These are phyloP conservation scores for Psophia crepitans DNA, from an alignment of 2,113 vertebrate genomes.

Conservation along the genomic window DNA sequence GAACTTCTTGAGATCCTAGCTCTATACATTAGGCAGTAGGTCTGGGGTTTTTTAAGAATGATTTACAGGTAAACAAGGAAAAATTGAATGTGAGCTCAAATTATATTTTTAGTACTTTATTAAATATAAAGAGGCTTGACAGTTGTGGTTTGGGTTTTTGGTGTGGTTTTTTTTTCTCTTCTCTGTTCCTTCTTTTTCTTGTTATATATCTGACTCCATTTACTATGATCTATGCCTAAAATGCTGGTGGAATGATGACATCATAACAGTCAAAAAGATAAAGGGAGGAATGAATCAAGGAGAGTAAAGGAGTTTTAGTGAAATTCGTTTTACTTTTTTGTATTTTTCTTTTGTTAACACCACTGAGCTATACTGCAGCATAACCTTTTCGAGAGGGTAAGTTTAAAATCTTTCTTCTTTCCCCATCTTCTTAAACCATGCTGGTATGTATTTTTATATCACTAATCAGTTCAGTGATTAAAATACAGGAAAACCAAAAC, in stretches of 20 bases:
- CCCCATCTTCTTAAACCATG: neutral
- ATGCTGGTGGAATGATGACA: conserved; percentile 22
- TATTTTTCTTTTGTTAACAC: conserved; percentile 15
- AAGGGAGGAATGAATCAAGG: conserved; percentile 22
- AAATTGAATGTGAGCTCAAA: neutral
- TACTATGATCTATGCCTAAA: conserved; percentile 16
- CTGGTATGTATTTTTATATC: neutral
- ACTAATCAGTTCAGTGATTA: conserved; percentile 4
- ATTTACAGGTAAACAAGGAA: neutral
- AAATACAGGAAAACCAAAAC: conserved; percentile 3
- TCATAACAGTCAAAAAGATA: conserved; percentile 35
- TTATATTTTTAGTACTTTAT: neutral
- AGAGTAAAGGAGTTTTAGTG: neutral
- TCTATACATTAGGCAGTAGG: neutral
- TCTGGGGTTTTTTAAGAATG: neutral
- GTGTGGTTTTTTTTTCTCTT: accelerated
- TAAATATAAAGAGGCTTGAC: neutral
- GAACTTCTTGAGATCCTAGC: neutral
- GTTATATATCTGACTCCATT: neutral
- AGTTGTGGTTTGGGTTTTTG: neutral
- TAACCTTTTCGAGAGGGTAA: neutral
- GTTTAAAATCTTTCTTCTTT: neutral
- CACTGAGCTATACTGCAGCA: neutral
- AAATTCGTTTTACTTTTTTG: neutral
- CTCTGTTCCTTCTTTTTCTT: neutral